Evolutionary conservation across 2,888 invertebrate genomes (phyloP), one percentile per base, ranked within the genome.

Genomic region (Disparrhopalites patrizii): DNA sequence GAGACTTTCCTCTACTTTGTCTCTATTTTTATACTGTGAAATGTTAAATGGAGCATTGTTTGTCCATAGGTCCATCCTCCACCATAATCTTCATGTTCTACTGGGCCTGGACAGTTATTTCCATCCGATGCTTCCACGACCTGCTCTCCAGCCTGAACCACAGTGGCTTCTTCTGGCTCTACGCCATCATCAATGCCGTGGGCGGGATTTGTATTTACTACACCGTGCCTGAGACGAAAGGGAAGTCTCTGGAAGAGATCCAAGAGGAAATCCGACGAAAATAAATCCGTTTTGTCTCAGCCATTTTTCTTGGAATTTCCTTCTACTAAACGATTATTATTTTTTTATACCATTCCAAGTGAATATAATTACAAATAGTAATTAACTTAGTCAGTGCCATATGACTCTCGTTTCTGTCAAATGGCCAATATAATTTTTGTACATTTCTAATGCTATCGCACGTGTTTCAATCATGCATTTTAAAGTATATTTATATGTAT

Each of bases 61-160:
- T 15, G 38, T 10, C 8, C 27, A 25, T 23, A 66, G 66, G 62
- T n/a, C 30, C 86, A 0, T 91, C 91, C 0, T 86, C 88, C 0
- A 86, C 89, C 10, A 78, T 91, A 8, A 87, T 88, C 0, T 88
- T 89, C 0, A 85, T 87, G 77, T 80, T 85, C 43, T 91, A 90
- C 77, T 90, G 90, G 90, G 81, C 84, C 66, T 80, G 86, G 55
- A 88, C 87, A 3, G 90, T 90, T 76, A 68, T 78, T 25, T 72
- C 78, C 30, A 78, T 78, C 3, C 75, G 77, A 55, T 70, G 73
- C 5, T 78, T 77, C 65, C 58, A 68, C 15, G 70, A 75, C 27
- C 57, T 77, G 25, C 58, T 54, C 52, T 75, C 86, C 1, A 87
- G 88, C 0, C 89, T 89, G 0, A 83, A 64, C 18, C 58, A 64